Conservation (phyloP, 2,888 invertebrate species). For the Aromia moschata region DNA sequence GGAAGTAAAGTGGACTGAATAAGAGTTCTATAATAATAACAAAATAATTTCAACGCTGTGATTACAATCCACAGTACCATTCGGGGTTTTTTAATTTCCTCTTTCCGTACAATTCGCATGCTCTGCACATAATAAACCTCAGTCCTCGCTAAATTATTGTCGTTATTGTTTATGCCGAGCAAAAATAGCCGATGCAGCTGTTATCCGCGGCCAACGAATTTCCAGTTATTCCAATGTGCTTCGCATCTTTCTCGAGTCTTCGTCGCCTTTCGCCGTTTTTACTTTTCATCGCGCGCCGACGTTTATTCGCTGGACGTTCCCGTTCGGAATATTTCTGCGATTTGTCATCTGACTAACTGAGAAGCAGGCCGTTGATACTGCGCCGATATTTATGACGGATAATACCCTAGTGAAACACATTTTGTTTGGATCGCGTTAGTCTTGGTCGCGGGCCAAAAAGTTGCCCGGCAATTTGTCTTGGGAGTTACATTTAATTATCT, state of each 20-base stretch:
- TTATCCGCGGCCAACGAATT: neutral
- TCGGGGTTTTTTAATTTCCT: no score
- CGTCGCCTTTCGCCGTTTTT: neutral
- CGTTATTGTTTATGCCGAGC: neutral
- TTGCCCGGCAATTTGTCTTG: neutral
- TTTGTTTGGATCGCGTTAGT: neutral
- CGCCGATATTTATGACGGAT: neutral
- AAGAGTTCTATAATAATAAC: no score
- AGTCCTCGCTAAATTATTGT: neutral
- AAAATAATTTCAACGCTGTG: no score
- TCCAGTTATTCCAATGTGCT: neutral
- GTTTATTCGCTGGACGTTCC: neutral
- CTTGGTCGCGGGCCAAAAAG: neutral
- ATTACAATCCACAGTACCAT: no score
- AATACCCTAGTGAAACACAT: neutral
- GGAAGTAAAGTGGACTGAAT: no score
- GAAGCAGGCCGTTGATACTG: neutral
- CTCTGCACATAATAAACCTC: neutral
- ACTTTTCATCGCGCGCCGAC: neutral
- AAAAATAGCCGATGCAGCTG: neutral
- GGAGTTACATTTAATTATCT: neutral
- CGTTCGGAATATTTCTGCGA: neutral
- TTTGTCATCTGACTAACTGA: neutral
- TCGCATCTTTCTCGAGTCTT: neutral
- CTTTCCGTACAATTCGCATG: neutral